These are phyloP conservation scores for Jaculus jaculus DNA, from an alignment of 2,113 vertebrate species.

Conservation along the genomic window DNA sequence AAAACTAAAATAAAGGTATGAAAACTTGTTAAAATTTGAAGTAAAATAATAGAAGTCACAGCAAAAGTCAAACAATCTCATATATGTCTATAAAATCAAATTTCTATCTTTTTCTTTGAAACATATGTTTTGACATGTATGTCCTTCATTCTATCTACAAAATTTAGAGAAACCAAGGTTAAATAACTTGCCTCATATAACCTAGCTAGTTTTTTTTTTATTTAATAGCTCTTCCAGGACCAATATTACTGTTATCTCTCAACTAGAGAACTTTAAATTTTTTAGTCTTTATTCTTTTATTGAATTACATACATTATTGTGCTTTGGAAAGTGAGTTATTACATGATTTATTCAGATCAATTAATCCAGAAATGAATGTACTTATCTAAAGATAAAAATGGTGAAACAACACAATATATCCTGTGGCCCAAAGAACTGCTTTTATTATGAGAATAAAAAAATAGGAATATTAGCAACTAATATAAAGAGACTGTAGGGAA, in stretches of 20 bases:
- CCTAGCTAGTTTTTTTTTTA: neutral
- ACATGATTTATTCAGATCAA: neutral
- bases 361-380: neutral
- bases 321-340: neutral
- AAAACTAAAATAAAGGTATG: neutral
- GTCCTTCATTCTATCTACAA: neutral
- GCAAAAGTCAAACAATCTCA: neutral
- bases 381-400: neutral
- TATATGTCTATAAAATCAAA: neutral
- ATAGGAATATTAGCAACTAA: neutral
- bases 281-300: neutral
- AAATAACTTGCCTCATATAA: neutral
- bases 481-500: neutral
- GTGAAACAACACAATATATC: neutral
- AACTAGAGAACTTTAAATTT: neutral
- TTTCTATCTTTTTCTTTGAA: neutral
- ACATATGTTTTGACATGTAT: neutral
- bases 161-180: neutral
- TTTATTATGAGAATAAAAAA: neutral
- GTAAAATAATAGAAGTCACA: neutral
- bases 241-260: neutral
- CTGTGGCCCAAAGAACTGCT: neutral
- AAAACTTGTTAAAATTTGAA: neutral
- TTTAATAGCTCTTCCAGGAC: neutral
- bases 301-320: neutral